Percentiles rank a stretch among this genome's conserved stretches.
phyloP scores from a whole-genome alignment of 92 coral and sea anemone genomes.

The Metridium senile region DNA sequence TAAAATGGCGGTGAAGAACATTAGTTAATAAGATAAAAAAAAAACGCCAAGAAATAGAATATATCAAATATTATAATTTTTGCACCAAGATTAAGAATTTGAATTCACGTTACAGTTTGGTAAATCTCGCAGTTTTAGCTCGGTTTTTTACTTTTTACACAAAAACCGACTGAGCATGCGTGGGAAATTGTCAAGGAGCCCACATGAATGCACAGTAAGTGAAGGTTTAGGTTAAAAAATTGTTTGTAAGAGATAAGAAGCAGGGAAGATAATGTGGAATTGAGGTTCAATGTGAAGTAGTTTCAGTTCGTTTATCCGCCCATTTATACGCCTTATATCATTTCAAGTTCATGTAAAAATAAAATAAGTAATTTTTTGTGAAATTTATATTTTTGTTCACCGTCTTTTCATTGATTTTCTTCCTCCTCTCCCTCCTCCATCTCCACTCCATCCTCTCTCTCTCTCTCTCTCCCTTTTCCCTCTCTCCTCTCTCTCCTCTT shows the following conservation, averaged over 20 bases:
- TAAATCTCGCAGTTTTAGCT: not conserved
- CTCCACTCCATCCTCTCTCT: too few species aligned
- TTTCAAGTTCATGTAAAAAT: not conserved
- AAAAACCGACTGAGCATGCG: not conserved
- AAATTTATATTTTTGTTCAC: not conserved
- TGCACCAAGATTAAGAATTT: too few species aligned
- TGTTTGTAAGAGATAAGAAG: not conserved
- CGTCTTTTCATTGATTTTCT: too few species aligned
- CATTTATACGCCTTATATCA: not conserved
- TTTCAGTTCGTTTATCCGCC: not conserved
- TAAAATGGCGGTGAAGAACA: not conserved
- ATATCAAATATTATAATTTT: too few species aligned
- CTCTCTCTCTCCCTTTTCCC: too few species aligned
- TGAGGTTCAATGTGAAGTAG: not conserved
- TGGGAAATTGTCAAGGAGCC: not conserved
- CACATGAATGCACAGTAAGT: not conserved
- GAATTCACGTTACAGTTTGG: not conserved
- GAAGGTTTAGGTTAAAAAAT: not conserved
- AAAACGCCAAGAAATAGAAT: too few species aligned
- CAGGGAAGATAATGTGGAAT: not conserved
- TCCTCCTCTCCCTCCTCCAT: too few species aligned
- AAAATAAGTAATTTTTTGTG: not conserved
- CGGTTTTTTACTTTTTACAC: not conserved
- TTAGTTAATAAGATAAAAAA: not conserved
- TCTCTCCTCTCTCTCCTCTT: too few species aligned